Evolutionary conservation across 2,797 vertebrate species (phyloP).

Genomic region (Oryzias dopingdopingensis): DNA sequence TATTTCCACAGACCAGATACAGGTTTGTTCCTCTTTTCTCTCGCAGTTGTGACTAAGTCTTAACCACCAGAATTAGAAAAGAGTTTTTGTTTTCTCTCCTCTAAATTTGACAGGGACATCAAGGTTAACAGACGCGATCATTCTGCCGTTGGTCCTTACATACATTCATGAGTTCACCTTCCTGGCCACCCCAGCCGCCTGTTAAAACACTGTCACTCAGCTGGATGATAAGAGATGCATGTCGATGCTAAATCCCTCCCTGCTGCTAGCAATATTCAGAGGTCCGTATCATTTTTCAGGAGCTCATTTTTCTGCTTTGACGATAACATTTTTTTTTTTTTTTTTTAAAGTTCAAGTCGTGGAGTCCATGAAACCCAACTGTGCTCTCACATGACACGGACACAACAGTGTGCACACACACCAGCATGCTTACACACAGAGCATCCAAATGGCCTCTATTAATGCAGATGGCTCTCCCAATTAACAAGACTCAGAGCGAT

Average conservation of each 20-base stretch:
- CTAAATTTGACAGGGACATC: constrained; percentile 25
- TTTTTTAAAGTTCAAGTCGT: constrained; percentile 37
- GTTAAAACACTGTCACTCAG: constrained; percentile 35
- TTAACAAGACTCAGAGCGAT: constrained; percentile 88
- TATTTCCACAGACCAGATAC: no score
- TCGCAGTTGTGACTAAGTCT: no score
- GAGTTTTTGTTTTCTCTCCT: not conserved
- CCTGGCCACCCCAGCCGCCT: constrained; percentile 20
- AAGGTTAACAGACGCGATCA: constrained; percentile 4
- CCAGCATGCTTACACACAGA: constrained; percentile 64
- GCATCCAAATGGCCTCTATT: constrained; percentile 86
- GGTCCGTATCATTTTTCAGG: constrained; percentile 65
- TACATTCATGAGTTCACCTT: constrained; percentile 21
- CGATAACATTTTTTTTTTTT: constrained; percentile 31
- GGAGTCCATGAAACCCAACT: constrained; percentile 42
- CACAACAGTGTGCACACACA: constrained; percentile 8
- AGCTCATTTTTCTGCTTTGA: constrained; percentile 50
- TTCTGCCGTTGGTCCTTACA: constrained; percentile 41
- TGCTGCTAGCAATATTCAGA: constrained; percentile 51
- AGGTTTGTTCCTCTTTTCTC: no score
- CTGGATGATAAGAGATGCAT: constrained; percentile 46
- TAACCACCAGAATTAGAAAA: no score
- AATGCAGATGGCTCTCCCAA: constrained; percentile 87
- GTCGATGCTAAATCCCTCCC: constrained; percentile 26
- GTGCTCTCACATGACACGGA: constrained; percentile 16